phyloP scores from a whole-genome alignment of 2,888 invertebrate genomes.

The Noctua pronuba region DNA sequence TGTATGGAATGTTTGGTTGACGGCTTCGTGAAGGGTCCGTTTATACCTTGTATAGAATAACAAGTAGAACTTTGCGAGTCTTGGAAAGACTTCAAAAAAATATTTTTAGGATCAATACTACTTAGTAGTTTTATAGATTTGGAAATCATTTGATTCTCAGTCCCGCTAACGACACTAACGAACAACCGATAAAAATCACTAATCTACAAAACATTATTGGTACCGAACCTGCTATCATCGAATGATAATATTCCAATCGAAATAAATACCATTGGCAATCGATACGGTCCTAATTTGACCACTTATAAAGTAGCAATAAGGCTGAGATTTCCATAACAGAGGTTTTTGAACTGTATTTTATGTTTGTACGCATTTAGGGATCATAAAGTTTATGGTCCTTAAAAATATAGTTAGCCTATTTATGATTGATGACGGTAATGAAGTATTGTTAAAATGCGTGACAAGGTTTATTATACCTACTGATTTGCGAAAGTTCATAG shows the following conservation, averaged over 20 bases:
- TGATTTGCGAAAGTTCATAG: conserved; percentile 4
- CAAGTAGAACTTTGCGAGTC: neutral
- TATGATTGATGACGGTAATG: conserved; percentile 47
- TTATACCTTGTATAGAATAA: too few species aligned
- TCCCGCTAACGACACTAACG: neutral
- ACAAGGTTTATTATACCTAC: conserved; percentile 20
- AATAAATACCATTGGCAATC: conserved; percentile 23
- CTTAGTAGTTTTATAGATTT: neutral
- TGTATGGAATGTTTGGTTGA: too few species aligned
- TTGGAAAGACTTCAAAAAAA: neutral
- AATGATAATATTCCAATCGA: conserved; percentile 51
- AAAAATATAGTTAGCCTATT: conserved; percentile 54
- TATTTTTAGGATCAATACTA: neutral
- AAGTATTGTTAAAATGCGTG: conserved; percentile 35
- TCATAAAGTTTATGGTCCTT: conserved; percentile 53
- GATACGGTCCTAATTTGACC: neutral
- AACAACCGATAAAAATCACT: conserved; percentile 50
- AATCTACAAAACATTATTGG: conserved; percentile 65
- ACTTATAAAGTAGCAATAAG: fast-evolving
- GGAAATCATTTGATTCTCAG: neutral
- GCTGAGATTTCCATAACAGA: neutral
- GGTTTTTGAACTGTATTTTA: conserved; percentile 19
- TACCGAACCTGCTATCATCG: conserved; percentile 59
- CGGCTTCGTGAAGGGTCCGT: too few species aligned
- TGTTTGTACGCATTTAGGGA: conserved; percentile 17